These are phyloP conservation scores for Leptobrachium leishanense DNA, from an alignment of 2,113 vertebrate species.

Conservation along the genomic window DNA sequence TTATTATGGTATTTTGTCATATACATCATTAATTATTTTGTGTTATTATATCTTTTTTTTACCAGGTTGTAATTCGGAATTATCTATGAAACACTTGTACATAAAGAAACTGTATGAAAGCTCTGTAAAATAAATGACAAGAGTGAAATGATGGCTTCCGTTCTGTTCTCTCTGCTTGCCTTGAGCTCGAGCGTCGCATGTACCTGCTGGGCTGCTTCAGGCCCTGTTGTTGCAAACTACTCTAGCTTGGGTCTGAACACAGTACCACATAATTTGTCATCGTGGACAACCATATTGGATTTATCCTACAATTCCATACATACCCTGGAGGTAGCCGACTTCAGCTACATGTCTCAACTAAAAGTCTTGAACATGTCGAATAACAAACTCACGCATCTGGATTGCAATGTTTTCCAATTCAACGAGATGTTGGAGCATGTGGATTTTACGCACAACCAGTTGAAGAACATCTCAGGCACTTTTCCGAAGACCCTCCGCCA, in stretches of 20 bases:
- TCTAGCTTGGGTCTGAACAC: slow-evolving; percentile 55
- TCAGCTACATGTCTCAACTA: slow-evolving; percentile 63
- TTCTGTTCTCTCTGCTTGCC: not conserved
- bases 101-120: too few species aligned
- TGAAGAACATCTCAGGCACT: slow-evolving; percentile 68
- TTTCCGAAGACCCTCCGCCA: slow-evolving; percentile 58
- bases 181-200: not conserved
- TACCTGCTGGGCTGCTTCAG: not conserved
- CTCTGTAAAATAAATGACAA: not conserved
- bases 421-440: slow-evolving; percentile 71
- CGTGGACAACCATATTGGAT: slow-evolving; percentile 64
- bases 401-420: slow-evolving; percentile 67
- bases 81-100: too few species aligned
- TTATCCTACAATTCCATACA: slow-evolving; percentile 77
- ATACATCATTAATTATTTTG: too few species aligned
- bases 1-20: too few species aligned
- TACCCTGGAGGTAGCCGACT: slow-evolving; percentile 64
- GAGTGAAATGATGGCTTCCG: not conserved
- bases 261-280: slow-evolving; percentile 59
- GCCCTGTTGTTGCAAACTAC: slow-evolving; percentile 59
- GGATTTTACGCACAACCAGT: slow-evolving; percentile 81
- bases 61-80: too few species aligned
- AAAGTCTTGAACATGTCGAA: slow-evolving; percentile 75
- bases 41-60: too few species aligned
- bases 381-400: slow-evolving; percentile 69